Percentiles rank a stretch among this genome's conserved stretches.
These are phyloP conservation scores for Anthophora plumipes DNA, from an alignment of 2,888 invertebrate genomes.

Conservation along the genomic window DNA sequence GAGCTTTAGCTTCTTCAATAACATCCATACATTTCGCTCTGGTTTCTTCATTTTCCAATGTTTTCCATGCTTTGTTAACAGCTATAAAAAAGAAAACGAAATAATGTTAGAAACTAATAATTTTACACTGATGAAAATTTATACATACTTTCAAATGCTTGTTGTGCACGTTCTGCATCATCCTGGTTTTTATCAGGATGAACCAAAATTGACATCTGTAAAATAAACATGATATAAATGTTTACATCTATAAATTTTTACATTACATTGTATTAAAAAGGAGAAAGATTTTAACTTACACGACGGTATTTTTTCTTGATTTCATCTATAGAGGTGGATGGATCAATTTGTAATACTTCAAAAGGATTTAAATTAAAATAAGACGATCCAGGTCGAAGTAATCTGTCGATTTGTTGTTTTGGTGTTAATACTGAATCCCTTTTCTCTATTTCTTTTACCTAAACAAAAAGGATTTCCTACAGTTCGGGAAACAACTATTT, in stretches of 20 bases:
- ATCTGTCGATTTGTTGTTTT: slow-evolving; percentile 97
- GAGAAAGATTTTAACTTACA: slow-evolving; percentile 82
- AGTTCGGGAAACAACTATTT: slow-evolving; percentile 19
- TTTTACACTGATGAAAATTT: background rate
- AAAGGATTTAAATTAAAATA: slow-evolving; percentile 99
- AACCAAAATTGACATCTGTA: slow-evolving; percentile 95
- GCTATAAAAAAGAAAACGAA: slow-evolving; percentile 85
- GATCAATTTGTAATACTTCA: slow-evolving; percentile 96
- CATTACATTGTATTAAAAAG: background rate
- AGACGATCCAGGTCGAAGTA: slow-evolving; percentile 97
- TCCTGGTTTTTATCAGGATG: slow-evolving; percentile 99
- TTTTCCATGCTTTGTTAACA: slow-evolving; percentile 97
- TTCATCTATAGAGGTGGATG: slow-evolving; percentile 94
- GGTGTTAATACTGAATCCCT: slow-evolving; percentile 98
- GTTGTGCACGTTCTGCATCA: slow-evolving; percentile 96
- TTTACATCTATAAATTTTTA: background rate
- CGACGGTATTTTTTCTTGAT: slow-evolving; percentile 98
- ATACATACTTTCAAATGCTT: slow-evolving; percentile 91
- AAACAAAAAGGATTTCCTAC: slow-evolving; percentile 71
- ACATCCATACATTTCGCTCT: slow-evolving; percentile 97
- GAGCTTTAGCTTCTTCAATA: slow-evolving; percentile 97
- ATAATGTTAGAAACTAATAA: slow-evolving; percentile 1
- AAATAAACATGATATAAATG: slow-evolving; percentile 33
- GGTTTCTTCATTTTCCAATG: slow-evolving; percentile 96
- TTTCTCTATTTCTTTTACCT: slow-evolving; percentile 99